Conservation (phyloP, 2,797 vertebrate genomes). For the Manis crassicaudata region DNA sequence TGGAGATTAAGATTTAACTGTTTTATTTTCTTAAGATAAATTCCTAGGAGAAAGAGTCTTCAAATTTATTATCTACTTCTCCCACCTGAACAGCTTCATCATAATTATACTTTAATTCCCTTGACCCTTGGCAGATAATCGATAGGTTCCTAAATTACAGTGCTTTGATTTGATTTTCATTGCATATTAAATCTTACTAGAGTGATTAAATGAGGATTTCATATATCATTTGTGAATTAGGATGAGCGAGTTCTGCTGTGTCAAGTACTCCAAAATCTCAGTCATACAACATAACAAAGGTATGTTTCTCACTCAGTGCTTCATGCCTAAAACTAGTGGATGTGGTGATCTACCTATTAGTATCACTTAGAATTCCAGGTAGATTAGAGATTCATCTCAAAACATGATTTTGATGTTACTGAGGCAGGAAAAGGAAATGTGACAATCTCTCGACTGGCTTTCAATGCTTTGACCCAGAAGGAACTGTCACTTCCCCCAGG, state of each 20-base stretch:
- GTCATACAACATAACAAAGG: background rate
- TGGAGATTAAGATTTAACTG: background rate
- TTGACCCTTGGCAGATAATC: background rate
- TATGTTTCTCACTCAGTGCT: background rate
- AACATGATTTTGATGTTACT: background rate
- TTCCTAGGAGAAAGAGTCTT: background rate
- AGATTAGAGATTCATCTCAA: background rate
- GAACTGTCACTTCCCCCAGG: background rate
- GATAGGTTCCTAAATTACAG: background rate
- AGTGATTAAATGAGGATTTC: background rate
- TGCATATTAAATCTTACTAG: background rate
- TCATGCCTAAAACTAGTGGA: background rate
- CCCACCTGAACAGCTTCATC: background rate
- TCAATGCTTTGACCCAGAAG: background rate
- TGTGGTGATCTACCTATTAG: background rate
- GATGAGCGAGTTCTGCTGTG: background rate
- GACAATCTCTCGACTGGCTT: background rate
- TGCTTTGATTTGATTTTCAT: background rate
- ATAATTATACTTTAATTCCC: background rate
- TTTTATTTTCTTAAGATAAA: constrained; percentile 12
- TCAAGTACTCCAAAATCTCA: background rate
- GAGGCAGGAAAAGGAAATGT: background rate
- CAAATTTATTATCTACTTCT: background rate
- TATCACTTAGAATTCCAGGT: background rate
- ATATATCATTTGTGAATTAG: background rate